phyloP scores from a whole-genome alignment of 23 tunicate genomes.

The Corella eumyota region DNA sequence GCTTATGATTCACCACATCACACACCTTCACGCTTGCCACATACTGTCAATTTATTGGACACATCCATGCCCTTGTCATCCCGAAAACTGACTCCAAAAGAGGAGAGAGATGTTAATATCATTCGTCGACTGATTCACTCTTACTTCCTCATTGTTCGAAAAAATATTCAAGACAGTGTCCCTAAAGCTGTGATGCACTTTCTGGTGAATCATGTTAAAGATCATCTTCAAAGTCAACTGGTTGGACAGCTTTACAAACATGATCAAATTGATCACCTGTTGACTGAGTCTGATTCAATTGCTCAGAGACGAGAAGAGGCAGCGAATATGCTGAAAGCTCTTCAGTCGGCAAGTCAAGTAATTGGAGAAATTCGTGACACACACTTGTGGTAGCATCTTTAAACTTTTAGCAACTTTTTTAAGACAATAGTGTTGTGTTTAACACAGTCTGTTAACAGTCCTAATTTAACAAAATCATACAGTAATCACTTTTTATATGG shows the following conservation, averaged over 20 bases:
- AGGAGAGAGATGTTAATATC: slow-evolving; percentile 84
- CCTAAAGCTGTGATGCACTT: slow-evolving; percentile 97
- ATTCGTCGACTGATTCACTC: slow-evolving; percentile 80
- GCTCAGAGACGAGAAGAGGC: slow-evolving; percentile 64
- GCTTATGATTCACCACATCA: not conserved
- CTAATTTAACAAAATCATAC: no score
- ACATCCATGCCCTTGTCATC: slow-evolving; percentile 22
- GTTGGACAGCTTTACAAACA: slow-evolving; percentile 84
- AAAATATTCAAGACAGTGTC: slow-evolving; percentile 93
- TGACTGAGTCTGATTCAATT: slow-evolving; percentile 75
- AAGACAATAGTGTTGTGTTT: no score
- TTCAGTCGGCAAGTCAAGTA: slow-evolving; percentile 64
- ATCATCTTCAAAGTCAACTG: slow-evolving; percentile 71
- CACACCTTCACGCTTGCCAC: not conserved
- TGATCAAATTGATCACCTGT: slow-evolving; percentile 49
- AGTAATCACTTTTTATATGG: no score
- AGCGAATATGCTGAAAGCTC: slow-evolving; percentile 59
- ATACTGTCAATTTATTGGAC: not conserved
- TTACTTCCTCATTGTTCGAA: slow-evolving; percentile 78
- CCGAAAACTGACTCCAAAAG: slow-evolving; percentile 56
- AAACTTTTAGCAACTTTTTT: no score
- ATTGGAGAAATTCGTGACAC: slow-evolving; percentile 74
- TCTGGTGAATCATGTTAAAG: slow-evolving; percentile 85
- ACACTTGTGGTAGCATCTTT: slow-evolving; percentile 80
- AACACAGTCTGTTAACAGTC: no score